These are phyloP conservation scores for Xiphophorus hellerii DNA, from an alignment of 2,113 vertebrate species.

Conservation along the genomic window DNA sequence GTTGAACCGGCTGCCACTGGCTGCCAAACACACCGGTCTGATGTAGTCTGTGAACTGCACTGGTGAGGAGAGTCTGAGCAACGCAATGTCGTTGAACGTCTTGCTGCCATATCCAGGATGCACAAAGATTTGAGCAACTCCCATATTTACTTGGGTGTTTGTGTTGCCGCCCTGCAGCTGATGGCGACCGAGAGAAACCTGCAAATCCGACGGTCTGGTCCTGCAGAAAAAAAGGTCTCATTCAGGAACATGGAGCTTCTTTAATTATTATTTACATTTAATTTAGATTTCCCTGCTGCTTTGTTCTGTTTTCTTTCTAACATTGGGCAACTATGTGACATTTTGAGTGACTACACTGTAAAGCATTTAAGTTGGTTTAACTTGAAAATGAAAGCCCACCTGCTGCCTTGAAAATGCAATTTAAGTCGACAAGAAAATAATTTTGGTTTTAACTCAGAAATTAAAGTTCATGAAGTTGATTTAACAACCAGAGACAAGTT, in stretches of 20 bases:
- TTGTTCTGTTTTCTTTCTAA: too few species aligned
- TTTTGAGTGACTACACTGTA: too few species aligned
- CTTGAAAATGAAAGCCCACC: too few species aligned
- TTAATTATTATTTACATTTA: neutral
- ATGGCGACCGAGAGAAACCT: slow-evolving; percentile 47
- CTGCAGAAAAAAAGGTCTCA: neutral
- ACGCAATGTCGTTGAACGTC: slow-evolving; percentile 77
- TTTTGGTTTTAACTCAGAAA: too few species aligned
- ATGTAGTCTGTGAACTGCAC: slow-evolving; percentile 77
- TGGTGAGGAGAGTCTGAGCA: slow-evolving; percentile 72
- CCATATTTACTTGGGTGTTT: slow-evolving; percentile 25
- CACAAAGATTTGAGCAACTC: slow-evolving; percentile 38
- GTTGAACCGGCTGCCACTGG: slow-evolving; percentile 73
- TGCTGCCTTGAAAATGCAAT: too few species aligned
- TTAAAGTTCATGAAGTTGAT: too few species aligned
- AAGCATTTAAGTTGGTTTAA: too few species aligned
- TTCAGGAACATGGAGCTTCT: neutral
- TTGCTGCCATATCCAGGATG: slow-evolving; percentile 66
- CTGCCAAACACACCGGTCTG: slow-evolving; percentile 83
- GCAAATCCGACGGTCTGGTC: neutral
- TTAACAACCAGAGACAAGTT: too few species aligned
- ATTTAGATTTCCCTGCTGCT: too few species aligned
- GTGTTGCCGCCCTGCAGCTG: slow-evolving; percentile 41
- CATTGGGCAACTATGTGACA: too few species aligned
- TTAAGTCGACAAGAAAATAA: too few species aligned